Conservation (phyloP, 2,113 vertebrate genomes). For the Tichodroma muraria region DNA sequence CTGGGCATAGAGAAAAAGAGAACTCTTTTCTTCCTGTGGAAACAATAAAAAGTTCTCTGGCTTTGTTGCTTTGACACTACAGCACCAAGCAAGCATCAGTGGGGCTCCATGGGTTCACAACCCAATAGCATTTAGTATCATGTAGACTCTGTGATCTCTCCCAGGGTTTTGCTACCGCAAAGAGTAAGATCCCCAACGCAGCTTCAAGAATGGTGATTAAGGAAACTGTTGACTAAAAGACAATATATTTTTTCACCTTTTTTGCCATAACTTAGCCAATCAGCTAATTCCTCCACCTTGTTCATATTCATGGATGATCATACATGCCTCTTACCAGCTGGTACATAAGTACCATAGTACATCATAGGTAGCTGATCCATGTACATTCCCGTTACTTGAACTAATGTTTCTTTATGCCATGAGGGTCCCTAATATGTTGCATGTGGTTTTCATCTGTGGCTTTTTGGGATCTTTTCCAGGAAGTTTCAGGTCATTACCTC, state of each 20-base stretch:
- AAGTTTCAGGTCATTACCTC: slow-evolving; percentile 61
- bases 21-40: not conserved
- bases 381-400: not conserved
- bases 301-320: not conserved
- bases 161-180: not conserved
- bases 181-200: not conserved
- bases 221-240: not conserved
- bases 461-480: slow-evolving; percentile 54
- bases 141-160: not conserved
- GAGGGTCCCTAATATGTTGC: slow-evolving; percentile 36
- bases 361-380: slow-evolving; percentile 3
- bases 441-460: slow-evolving; percentile 60
- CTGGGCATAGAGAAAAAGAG: not conserved
- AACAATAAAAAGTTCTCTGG: slow-evolving; percentile 29
- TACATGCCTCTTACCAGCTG: not conserved
- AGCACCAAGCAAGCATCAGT: not conserved
- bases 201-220: not conserved
- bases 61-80: not conserved
- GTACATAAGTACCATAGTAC: no score
- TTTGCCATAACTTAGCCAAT: not conserved
- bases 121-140: not conserved
- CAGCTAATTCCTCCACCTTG: not conserved
- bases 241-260: not conserved
- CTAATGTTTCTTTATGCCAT: slow-evolving; percentile 20
- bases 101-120: not conserved